Evolutionary conservation across 2,888 invertebrate genomes (phyloP).

Genomic region (Ellobium chinense): DNA sequence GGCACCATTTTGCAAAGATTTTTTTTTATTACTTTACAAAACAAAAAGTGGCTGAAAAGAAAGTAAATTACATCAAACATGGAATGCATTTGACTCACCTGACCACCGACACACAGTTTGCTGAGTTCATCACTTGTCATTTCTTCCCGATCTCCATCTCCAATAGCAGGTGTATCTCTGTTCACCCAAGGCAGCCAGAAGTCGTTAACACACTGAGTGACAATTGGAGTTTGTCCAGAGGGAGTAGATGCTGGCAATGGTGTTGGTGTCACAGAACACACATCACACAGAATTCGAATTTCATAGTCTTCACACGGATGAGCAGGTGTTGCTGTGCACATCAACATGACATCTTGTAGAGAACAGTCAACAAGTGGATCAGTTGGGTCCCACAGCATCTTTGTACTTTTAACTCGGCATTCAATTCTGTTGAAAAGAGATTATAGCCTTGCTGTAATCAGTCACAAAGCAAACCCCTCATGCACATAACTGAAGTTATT

Average conservation of each 20-base stretch:
- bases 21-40: too few species aligned
- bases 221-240: background rate
- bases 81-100: conserved; percentile 34
- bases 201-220: background rate
- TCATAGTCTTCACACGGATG: conserved; percentile 74
- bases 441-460: too few species aligned
- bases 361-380: conserved; percentile 61
- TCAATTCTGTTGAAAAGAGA: conserved; percentile 38
- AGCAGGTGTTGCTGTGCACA: conserved; percentile 81
- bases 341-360: conserved; percentile 83
- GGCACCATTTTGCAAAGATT: too few species aligned
- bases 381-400: conserved; percentile 32
- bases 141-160: conserved; percentile 66
- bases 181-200: conserved; percentile 47
- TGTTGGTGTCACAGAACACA: conserved; percentile 45
- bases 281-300: conserved; percentile 76
- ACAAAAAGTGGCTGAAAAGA: too few species aligned
- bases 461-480: too few species aligned
- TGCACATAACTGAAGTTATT: too few species aligned
- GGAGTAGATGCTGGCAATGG: background rate
- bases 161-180: conserved; percentile 57
- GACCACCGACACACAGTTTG: conserved; percentile 59
- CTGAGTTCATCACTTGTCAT: conserved; percentile 55
- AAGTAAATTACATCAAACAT: background rate
- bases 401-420: conserved; percentile 24